A percentile compares a stretch with the other conserved stretches of the same genome.
phyloP scores from a whole-genome alignment of 2,888 invertebrate genomes.

The Ochropacha duplaris region DNA sequence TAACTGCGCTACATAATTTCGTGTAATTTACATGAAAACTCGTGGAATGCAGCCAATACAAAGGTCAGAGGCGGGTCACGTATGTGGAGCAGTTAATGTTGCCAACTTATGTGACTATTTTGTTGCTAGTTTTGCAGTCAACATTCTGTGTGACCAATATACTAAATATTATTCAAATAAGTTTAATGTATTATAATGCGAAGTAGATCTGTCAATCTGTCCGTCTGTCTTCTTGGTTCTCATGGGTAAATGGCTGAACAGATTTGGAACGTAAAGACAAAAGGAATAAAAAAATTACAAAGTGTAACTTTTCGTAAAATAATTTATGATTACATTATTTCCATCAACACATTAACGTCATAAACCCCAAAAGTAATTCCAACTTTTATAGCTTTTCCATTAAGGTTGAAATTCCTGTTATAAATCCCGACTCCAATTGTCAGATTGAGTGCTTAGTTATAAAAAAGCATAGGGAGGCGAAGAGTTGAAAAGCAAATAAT shows the following conservation, averaged over 20 bases:
- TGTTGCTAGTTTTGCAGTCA: constrained; percentile 7
- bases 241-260: no score
- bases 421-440: constrained; percentile 35
- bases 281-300: not conserved
- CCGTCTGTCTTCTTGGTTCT: no score
- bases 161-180: no score
- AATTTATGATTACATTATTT: not conserved
- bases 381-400: constrained; percentile 1
- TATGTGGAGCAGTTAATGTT: constrained; percentile 31
- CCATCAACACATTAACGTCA: constrained; percentile 1
- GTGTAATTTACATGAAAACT: constrained; percentile 22
- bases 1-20: constrained; percentile 2
- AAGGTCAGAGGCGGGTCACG: constrained; percentile 24
- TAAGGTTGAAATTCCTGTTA: constrained; percentile 9
- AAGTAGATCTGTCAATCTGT: no score
- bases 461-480: constrained; percentile 36
- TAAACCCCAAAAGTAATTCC: constrained; percentile 1
- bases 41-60: constrained; percentile 41
- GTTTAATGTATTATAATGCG: no score
- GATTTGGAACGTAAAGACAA: no score
- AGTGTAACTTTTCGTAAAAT: not conserved
- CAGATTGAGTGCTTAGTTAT: constrained; percentile 26
- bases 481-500: constrained; percentile 50
- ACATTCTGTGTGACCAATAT: not conserved
- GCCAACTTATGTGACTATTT: constrained; percentile 35